Conservation (phyloP, 2,888 invertebrate species). For the Drosophila cracens region DNA sequence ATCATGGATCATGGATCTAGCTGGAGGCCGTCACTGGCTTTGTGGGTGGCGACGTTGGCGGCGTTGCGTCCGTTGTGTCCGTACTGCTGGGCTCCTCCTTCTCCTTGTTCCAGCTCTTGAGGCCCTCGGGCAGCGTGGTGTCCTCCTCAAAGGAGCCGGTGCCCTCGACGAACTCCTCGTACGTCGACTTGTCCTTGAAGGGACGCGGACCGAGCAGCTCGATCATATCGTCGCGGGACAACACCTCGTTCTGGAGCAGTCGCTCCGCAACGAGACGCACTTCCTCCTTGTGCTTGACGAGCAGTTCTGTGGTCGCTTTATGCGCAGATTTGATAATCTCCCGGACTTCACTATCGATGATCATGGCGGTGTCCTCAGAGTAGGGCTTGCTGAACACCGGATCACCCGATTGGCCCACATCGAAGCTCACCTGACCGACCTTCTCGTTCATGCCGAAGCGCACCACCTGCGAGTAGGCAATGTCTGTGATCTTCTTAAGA, state of each 20-base stretch:
- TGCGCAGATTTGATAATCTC: constrained; percentile 92
- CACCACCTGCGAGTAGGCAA: constrained; percentile 98
- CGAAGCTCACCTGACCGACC: constrained; percentile 98
- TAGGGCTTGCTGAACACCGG: constrained; percentile 98
- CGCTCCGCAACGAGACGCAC: constrained; percentile 95
- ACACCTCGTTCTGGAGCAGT: constrained; percentile 96
- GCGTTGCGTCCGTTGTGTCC: constrained; percentile 47
- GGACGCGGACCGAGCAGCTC: constrained; percentile 97
- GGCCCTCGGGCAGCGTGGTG: constrained; percentile 96
- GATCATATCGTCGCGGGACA: constrained; percentile 98
- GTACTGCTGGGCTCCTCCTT: constrained; percentile 78
- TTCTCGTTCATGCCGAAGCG: constrained; percentile 99
- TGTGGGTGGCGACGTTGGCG: constrained; percentile 60
- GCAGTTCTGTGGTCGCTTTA: constrained; percentile 90
- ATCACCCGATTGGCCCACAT: constrained; percentile 96
- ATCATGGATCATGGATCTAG: constrained; percentile 28
- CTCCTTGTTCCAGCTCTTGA: constrained; percentile 97
- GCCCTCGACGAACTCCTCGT: constrained; percentile 99
- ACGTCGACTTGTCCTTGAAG: constrained; percentile 99
- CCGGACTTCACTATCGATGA: constrained; percentile 97
- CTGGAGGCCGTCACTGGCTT: constrained; percentile 74
- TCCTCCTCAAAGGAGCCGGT: constrained; percentile 99
- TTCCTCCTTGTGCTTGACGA: constrained; percentile 92
- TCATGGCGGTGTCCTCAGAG: constrained; percentile 97
- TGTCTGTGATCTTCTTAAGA: constrained; percentile 98